Conservation (phyloP, 2,888 invertebrate genomes). For the Hofmannophila pseudospretella region DNA sequence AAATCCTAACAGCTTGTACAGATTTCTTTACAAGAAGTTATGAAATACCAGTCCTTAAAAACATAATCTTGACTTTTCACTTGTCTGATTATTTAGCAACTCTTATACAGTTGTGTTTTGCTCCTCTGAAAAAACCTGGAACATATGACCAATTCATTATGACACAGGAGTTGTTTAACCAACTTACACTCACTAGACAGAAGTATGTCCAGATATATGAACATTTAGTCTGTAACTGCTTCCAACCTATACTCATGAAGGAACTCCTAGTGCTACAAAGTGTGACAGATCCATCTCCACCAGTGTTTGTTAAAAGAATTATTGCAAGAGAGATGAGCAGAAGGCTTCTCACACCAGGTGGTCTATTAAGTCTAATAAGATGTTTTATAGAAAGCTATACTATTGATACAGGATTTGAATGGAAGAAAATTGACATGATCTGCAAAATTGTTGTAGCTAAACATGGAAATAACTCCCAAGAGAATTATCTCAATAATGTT, state of each 20-base stretch:
- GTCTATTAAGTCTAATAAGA: conserved; percentile 80
- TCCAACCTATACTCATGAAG: conserved; percentile 80
- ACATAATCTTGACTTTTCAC: conserved; percentile 75
- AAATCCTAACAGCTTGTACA: conserved; percentile 66
- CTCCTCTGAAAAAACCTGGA: conserved; percentile 80
- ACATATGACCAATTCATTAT: conserved; percentile 61
- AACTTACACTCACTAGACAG: conserved; percentile 67
- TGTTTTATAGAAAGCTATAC: conserved; percentile 80
- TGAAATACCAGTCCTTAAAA: conserved; percentile 69
- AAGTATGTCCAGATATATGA: conserved; percentile 70
- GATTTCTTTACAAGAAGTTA: conserved; percentile 68
- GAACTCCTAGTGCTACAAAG: conserved; percentile 83
- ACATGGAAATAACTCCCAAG: conserved; percentile 59
- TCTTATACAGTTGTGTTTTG: conserved; percentile 83
- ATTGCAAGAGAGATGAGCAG: conserved; percentile 79
- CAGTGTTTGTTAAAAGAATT: conserved; percentile 80
- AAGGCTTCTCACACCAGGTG: conserved; percentile 78
- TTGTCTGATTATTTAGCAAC: conserved; percentile 81
- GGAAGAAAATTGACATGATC: conserved; percentile 82
- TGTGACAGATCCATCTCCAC: conserved; percentile 64
- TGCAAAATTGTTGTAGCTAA: conserved; percentile 80
- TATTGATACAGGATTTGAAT: conserved; percentile 78
- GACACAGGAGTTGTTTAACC: conserved; percentile 75
- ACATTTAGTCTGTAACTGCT: conserved; percentile 72
- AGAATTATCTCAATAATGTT: conserved; percentile 74